phyloP scores from a whole-genome alignment of 1,140 invertebrate species.

The Harlomillsia oculata region DNA sequence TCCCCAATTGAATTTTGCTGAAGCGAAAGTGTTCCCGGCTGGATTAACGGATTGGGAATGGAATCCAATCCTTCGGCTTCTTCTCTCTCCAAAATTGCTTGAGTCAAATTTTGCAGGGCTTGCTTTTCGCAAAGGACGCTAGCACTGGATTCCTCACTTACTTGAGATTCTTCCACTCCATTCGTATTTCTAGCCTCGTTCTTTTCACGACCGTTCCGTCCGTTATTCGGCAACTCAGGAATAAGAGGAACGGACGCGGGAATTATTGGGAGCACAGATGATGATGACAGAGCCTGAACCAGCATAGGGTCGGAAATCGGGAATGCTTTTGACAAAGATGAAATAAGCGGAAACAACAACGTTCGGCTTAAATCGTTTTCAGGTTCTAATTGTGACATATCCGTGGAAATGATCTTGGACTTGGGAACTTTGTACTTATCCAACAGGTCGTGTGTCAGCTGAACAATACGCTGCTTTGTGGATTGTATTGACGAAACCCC shows the following conservation, averaged over 20 bases:
- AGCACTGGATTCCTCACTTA: not conserved
- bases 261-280: not conserved
- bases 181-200: not conserved
- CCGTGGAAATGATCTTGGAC: slow-evolving; percentile 15
- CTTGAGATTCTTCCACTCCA: not conserved
- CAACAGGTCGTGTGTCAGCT: slow-evolving; percentile 20
- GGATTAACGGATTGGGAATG: slow-evolving; percentile 3
- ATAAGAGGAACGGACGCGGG: not conserved
- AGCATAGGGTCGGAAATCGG: not conserved
- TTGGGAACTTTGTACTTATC: slow-evolving; percentile 27
- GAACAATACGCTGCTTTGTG: slow-evolving; percentile 12
- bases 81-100: slow-evolving; percentile 32
- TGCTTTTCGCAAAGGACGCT: not conserved
- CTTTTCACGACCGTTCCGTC: not conserved
- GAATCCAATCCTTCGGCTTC: slow-evolving; percentile 16
- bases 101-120: slow-evolving; percentile 28
- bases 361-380: slow-evolving; percentile 23
- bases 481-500: slow-evolving; percentile 6
- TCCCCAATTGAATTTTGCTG: not conserved
- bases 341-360: slow-evolving; percentile 26
- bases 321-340: slow-evolving; percentile 19
- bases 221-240: not conserved
- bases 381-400: not conserved
- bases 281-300: not conserved
- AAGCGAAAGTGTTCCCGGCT: not conserved